Evolutionary conservation across 2,797 vertebrate genomes (phyloP), one percentile per base, ranked within the genome.

Genomic region (Gymnothorax javanicus): DNA sequence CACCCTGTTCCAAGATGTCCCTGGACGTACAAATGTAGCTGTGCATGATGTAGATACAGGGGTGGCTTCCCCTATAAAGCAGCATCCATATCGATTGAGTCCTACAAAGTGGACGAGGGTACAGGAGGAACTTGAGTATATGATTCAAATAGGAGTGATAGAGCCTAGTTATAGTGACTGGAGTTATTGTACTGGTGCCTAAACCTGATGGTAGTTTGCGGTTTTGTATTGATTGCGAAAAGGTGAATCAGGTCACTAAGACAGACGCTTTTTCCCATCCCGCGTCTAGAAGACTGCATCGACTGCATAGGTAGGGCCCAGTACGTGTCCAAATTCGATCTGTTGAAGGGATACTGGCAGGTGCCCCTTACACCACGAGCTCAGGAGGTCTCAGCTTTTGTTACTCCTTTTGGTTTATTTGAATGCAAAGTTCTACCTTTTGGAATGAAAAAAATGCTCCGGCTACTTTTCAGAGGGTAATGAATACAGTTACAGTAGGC

Each of bases 361-460:
- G 33, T 43, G 33, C 33, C 33, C 2, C 33, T 43, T 43, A 1
- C 33, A 43, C 33, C 33, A 43, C 7, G 11, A 0, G 67, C 64
- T 23, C 17, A 23, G 64, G 64, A 69, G n/a, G 20, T 69, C 79
- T 82, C 79, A 7, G 79, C 12, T 5, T 82, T 82, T 56, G 79
- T 82, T 9, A 82, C 79, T 2, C 50, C 79, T 15, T 43, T 54
- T 82, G 79, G 13, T 8, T 54, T 82, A 8, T 82, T 7, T 23
- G 17, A 15, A 17, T 82, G 54, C 54, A 9, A 20, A 8, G 79
- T 82, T 52, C 50, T 82, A 13, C 79, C 43, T 1, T 82, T 82
- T 54, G 79, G 79, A 13, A 82, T 82, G 79, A 82, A 82, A n/a
- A n/a, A n/a, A 82, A 82, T 82, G 79, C 79, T 9, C 50, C 79